Base-by-base conservation (phyloP, 2,797 vertebrate species). In the Allobates femoralis region DNA sequence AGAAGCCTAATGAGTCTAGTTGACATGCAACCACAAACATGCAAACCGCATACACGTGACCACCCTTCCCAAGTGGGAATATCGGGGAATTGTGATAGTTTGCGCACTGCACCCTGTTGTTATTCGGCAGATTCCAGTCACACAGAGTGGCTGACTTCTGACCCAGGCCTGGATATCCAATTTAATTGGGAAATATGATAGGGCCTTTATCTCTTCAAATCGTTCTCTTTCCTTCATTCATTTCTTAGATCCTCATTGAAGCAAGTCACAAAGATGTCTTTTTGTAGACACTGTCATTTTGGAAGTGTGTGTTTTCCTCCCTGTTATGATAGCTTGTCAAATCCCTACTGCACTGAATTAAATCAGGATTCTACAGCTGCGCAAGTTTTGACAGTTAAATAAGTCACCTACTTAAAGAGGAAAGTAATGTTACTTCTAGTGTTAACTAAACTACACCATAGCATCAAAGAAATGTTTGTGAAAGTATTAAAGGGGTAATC, bases 371-470 rank as follows among this genome's bases (percentile, higher is more conserved):
- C 56, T 85, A 26, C 83, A 75, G 58, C 60, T 56, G 50, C 58
- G 76, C 78, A 81, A 76, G 86, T 88, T 88, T 88, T 88, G 86
- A 88, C 86, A 88, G 37, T 76, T 88, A 80, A 79, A 67, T 58
- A 71, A 88, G 86, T 80, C 23, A 12, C 76, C 79, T 85, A 76
- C 84, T 84, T 81, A 84, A 37, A 53, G 56, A 76, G 32, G n/a
- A 85, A 53, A 55, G 46, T 51, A 56, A 81, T 75, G 50, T 81
- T 71, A 51, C 62, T 60, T 60, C n/a, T 74, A 30, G 41, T 58
- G 62, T 79, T 46, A 81, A 74, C 50, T 56, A 60, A 51, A 77
- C 26, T 26, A 23, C 26, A 28, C 56, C 56, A 75, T 64, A 64
- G 28, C 56, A 76, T 53, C 8, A 64, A 21, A 28, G 51, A 62